Evolutionary conservation across 37 sponge, comb jelly and placozoan genomes (phyloP), one percentile per base, ranked within the genome.

Genomic region (Spongia lamella): DNA sequence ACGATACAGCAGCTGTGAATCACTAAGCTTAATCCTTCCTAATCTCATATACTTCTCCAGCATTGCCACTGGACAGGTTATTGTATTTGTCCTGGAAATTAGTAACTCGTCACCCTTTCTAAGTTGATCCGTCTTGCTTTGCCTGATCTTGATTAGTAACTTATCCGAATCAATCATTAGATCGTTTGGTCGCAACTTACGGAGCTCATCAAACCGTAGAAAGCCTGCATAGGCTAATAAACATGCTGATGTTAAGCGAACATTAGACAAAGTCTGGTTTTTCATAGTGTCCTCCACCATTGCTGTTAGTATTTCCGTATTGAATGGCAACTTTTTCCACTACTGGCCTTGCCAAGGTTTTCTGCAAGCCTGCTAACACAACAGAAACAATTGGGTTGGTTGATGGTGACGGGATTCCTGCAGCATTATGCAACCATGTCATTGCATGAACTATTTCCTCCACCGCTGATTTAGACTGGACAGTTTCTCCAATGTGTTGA

Each of bases 21-120:
- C 11, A 39, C 1, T 17, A 30, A 9, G 19, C 16, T 13, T 15
- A 1, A 61, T 17, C 27, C 33, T 65, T 7, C 56, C 78, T 38
- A 52, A 17, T 20, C 0, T 5, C n/a, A 53, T 37, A 21, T 74
- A 74, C 9, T 47, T 26, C 36, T 74, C 75, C 60, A 74, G 36
- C 75, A 74, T 74, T 17, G 57, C 60, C 36, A 74, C 75, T 5
- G 75, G 75, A 35, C 75, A 74, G 19, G 75, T 74, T 31, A 11
- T 1, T 24, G 58, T 57, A 6, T 60, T 60, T 19, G 74, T 73
- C 58, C 74, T 73, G 21, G 74, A 58, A 16, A 73, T 38, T 24
- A 73, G 24, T 9, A 73, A 33, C 24, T 20, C 33, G 16, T 33
- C 73, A 2, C 73, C 73, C 2, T 74, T 49, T 37, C 75, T 57